Evolutionary conservation across 2,113 vertebrate genomes (phyloP), one percentile per base, ranked within the genome.

Genomic region (Columba livia): DNA sequence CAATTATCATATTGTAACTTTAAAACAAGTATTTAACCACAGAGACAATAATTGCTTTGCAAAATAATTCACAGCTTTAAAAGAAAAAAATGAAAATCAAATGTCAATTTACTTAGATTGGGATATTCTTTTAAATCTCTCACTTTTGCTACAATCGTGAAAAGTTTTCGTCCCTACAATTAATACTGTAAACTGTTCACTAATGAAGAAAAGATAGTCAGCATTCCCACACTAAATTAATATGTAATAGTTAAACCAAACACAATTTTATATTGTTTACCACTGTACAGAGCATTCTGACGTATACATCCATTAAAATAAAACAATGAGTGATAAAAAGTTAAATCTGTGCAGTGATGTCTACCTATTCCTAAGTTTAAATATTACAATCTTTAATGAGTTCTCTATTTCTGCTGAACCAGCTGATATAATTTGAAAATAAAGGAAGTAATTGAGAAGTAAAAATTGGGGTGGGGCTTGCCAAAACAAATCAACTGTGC

Each of bases 1-100:
- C 86, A 79, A 65, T 92, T 95, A 91, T 25, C 79, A 93, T 78
- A 94, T 48, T 79, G 88, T 77, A 92, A 89, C 58, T 92, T 93
- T 54, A 40, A 93, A 93, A 72, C 3, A 7, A 93, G 67, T 70
- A 91, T 93, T 86, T 94, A 92, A 81, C 42, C 29, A 84, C 47
- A 74, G 58, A 70, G 65, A 72, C 54, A 91, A 91, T 71, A 84
- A 88, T 12, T 88, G 73, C 87, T 85, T 87, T 88, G 67, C 66
- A 94, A 82, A 94, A 92, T 71, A 83, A 69, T 12, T 42, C 29
- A 83, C 5, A 38, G 72, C 8, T 80, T 85, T 57, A 80, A 67
- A 79, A 77, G 42, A 18, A 64, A 84, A 20, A 64, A 84, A 82
- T 13, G 5, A 64, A 66, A 83, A 93, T 89, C 8, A 86, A 73